phyloP scores from a whole-genome alignment of 2,797 vertebrate genomes.

The Esox lucius region DNA sequence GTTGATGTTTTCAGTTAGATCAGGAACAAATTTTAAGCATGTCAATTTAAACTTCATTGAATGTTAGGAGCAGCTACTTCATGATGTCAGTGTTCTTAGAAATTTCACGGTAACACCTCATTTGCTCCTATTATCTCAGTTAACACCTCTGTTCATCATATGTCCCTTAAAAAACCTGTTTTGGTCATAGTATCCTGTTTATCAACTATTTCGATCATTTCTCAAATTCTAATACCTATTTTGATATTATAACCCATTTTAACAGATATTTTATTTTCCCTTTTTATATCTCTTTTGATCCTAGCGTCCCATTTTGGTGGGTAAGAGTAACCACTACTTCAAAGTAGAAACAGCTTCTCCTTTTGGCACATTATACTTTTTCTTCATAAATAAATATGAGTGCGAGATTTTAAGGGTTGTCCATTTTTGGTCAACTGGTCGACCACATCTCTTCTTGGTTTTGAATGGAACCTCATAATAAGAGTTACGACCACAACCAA shows the following conservation, averaged over 20 bases:
- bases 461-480: constrained; percentile 15
- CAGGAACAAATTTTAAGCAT: neutral
- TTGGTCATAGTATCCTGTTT: no score
- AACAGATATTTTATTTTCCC: no score
- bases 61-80: neutral
- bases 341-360: neutral
- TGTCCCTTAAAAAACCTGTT: neutral
- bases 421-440: neutral
- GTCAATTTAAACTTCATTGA: neutral
- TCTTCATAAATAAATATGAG: neutral
- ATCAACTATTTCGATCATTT: no score
- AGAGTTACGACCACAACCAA: constrained; percentile 8
- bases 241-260: neutral
- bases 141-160: no score
- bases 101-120: neutral
- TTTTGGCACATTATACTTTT: neutral
- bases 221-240: no score
- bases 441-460: neutral
- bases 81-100: neutral
- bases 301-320: neutral
- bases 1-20: constrained; percentile 15
- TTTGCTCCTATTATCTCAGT: no score
- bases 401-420: constrained; percentile 3
- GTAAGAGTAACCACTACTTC: neutral
- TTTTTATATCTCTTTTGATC: neutral